These are phyloP conservation scores for Nibea coibor DNA, from an alignment of 2,113 vertebrate species.

Conservation along the genomic window DNA sequence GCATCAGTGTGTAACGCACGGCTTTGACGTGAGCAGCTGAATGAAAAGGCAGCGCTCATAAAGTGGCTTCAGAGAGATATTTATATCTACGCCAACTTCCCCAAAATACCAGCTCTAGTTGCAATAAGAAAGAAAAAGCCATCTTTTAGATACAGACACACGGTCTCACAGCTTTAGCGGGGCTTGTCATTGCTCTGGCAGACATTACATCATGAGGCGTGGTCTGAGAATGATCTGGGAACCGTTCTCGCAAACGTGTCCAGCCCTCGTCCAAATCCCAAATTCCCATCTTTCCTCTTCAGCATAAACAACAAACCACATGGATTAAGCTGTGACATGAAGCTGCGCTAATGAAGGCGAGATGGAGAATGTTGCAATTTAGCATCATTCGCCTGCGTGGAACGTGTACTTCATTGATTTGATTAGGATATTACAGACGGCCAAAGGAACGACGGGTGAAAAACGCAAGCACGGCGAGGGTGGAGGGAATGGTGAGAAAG, in stretches of 20 bases:
- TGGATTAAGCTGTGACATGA: slow-evolving; percentile 23
- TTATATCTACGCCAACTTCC: slow-evolving; percentile 28
- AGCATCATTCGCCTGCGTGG: slow-evolving; percentile 13
- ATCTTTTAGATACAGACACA: slow-evolving; percentile 1
- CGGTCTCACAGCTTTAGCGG: slow-evolving; percentile 27
- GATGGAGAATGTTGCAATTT: slow-evolving; percentile 34
- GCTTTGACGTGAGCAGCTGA: slow-evolving; percentile 28
- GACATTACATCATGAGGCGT: slow-evolving; percentile 69
- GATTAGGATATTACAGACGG: slow-evolving; percentile 42
- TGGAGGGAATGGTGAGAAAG: slow-evolving; percentile 52
- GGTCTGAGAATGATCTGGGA: slow-evolving; percentile 54
- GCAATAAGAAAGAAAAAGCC: not conserved
- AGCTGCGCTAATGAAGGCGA: slow-evolving; percentile 29
- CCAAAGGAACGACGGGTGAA: not conserved
- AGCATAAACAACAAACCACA: slow-evolving; percentile 19
- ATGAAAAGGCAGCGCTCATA: slow-evolving; percentile 23
- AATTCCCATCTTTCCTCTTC: slow-evolving; percentile 57
- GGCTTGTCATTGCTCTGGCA: slow-evolving; percentile 22
- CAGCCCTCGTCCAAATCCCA: slow-evolving; percentile 40
- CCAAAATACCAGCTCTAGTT: slow-evolving; percentile 22
- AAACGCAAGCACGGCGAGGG: slow-evolving; percentile 6
- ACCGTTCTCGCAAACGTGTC: slow-evolving; percentile 44
- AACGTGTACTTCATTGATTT: slow-evolving; percentile 29
- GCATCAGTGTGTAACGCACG: slow-evolving; percentile 17
- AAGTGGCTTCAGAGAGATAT: slow-evolving; percentile 25